Evolutionary conservation across 2,797 vertebrate species (phyloP).

Genomic region (Hypotaenidia philippensis): DNA sequence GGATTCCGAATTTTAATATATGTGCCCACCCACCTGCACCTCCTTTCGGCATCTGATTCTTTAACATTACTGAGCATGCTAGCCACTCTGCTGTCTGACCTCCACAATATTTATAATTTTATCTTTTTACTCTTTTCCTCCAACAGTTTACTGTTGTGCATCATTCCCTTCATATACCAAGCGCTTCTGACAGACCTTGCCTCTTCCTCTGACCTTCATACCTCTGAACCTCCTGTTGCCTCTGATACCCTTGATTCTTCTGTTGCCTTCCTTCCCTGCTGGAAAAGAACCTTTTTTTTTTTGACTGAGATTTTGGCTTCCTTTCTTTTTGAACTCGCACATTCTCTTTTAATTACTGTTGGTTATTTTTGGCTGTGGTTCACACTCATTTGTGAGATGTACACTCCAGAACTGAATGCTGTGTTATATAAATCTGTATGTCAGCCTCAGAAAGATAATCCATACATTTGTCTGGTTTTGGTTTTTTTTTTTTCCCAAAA

Average conservation of each 20-base stretch:
- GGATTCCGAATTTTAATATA: not conserved
- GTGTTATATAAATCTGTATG: constrained; percentile 22
- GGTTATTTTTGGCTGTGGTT: constrained; percentile 52
- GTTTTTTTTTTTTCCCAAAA: not conserved
- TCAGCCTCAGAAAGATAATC: constrained; percentile 3
- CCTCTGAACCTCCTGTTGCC: constrained; percentile 68
- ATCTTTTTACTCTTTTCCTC: constrained; percentile 65
- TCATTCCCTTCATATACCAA: constrained; percentile 89
- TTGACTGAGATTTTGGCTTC: constrained; percentile 42
- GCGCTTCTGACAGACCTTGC: constrained; percentile 86
- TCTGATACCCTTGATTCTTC: constrained; percentile 66
- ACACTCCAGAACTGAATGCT: constrained; percentile 19
- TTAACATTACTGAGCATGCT: not conserved
- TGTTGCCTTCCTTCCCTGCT: constrained; percentile 53
- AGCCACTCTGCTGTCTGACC: not conserved
- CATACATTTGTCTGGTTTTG: not conserved
- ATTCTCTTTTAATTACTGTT: constrained; percentile 38
- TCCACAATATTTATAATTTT: constrained; percentile 17
- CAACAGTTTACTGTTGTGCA: constrained; percentile 84
- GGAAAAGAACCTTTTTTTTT: constrained; percentile 32
- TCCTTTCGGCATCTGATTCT: not conserved
- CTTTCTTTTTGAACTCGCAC: constrained; percentile 50
- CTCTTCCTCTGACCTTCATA: constrained; percentile 75
- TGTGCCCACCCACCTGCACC: not conserved
- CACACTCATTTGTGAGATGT: constrained; percentile 2